Percentiles rank a stretch among this genome's conserved stretches.
These are phyloP conservation scores for Varanus salvator DNA, from an alignment of 2,113 vertebrate species.

Conservation along the genomic window DNA sequence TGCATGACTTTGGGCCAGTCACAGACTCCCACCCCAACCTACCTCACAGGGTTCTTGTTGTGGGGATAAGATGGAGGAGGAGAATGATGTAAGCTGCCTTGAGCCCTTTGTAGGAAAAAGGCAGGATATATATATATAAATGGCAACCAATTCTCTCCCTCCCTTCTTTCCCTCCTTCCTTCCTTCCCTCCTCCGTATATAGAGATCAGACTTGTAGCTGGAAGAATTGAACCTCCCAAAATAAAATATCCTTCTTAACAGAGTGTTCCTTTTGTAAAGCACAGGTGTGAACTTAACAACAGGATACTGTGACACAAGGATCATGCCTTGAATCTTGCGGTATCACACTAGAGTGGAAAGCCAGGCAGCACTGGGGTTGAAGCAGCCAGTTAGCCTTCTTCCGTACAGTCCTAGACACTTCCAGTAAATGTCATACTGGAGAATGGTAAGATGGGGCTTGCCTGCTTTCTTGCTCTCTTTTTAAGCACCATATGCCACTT, in stretches of 20 bases:
- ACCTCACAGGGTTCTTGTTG: too few species aligned
- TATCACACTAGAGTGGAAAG: too few species aligned
- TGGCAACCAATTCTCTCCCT: too few species aligned
- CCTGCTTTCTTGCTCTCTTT: not conserved
- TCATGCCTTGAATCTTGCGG: not conserved
- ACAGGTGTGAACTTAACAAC: constrained; percentile 21
- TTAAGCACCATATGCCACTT: not conserved
- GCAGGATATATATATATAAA: too few species aligned
- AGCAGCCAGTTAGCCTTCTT: not conserved
- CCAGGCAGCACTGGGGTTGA: not conserved
- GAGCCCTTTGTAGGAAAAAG: too few species aligned
- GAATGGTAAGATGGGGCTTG: not conserved
- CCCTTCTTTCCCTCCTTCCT: not conserved
- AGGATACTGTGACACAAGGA: constrained; percentile 3
- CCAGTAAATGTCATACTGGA: not conserved
- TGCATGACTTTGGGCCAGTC: too few species aligned
- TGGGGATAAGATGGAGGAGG: too few species aligned
- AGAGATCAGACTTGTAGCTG: not conserved
- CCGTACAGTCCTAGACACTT: not conserved
- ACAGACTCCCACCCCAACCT: too few species aligned
- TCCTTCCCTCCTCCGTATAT: constrained; percentile 15
- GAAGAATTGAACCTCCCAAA: constrained; percentile 15
- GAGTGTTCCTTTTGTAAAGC: not conserved
- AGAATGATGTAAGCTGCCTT: too few species aligned
- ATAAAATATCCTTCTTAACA: not conserved